Base-by-base conservation (phyloP, 2,888 invertebrate species). In the Psococerastis gibbosa region DNA sequence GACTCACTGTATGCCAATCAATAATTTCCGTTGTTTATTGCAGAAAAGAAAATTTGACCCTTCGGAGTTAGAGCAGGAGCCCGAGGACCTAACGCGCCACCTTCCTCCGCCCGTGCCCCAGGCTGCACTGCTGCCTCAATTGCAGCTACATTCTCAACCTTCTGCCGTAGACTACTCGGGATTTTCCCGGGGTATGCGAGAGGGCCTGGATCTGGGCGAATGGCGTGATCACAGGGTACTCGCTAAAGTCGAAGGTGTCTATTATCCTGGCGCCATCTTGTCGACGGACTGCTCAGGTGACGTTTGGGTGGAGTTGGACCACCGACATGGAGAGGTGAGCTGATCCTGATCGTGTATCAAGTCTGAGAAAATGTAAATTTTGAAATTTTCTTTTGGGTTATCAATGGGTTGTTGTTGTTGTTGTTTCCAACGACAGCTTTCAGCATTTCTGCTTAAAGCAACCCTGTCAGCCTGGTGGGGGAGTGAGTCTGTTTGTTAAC, bases 191-290 rank as follows among this genome's bases (percentile, higher is more conserved):
- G 47, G 46, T n/a, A 49, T 48, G 13, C 46, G 42, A 2, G 44
- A 47, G 42, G 46, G 42, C 18, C 72, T 94, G 50, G 88, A 94
- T 66, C 70, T 94, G 53, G 79, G 78, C 55, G 92, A 94, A 64
- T 95, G 94, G 94, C 76, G 78, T 52, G 84, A 87, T 57, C 89
- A 91, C 60, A 70, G 92, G 53, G 87, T 94, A 47, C 67, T 95
- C 53, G 94, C 92, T 33, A 84, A 83, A 59, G 75, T 78, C 56
- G 76, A 80, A 50, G 75, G 76, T 47, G 70, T 78, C 54, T 88
- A 85, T 63, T 75, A 83, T 53, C 87, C 92, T 6, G 94, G 91
- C 43, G 80, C 85, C 46, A 91, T 94, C 52, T 75, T 80, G 33
- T 73, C 75, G 55, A 79, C 79, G 27, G 67, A 68, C 32, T 70